Evolutionary conservation across 2,797 vertebrate species (phyloP), one percentile per base, ranked within the genome.

Genomic region (Cirrhinus molitorella): DNA sequence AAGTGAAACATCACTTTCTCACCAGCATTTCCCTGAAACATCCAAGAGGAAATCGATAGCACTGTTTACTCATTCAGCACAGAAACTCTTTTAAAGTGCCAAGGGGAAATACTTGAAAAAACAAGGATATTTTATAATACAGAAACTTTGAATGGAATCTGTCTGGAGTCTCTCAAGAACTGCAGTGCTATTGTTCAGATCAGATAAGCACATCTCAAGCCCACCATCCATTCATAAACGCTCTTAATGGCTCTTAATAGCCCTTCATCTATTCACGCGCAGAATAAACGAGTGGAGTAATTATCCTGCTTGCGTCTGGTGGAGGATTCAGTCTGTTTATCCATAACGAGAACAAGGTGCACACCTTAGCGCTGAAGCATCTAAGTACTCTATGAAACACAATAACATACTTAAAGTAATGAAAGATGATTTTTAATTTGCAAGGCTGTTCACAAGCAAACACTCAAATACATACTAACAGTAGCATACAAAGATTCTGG

Each of bases 171-270:
- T 65, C 21, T 65, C n/a, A 25, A 53, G 16, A 51, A 53, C 28
- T 19, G 2, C 45, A 47, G 3, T 21, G 47, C 21, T 43, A 66
- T 66, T 82, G 80, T 74, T 82, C 23, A 40, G n/a, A 63, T 40
- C 53, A 71, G 21, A 63, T 51, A 53, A 0, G 78, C 65, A 83
- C 11, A 40, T 28, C 81, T 43, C 71, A 66, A 73, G 59, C 49
- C 17, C 49, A 21, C 43, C 55, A 67, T 43, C 53, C 31, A 28
- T 61, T 78, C 31, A 71, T 45, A 70, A 77, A 51, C 3, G 6
- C 55, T 81, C 28, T 28, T 76, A 59, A 85, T 75, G 61, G 71
- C 47, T 75, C 23, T 49, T 66, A 83, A 67, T 40, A 40, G 66
- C 51, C 55, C 66, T 61, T 72, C 75, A 57, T 72, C 40, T 66